phyloP scores from a whole-genome alignment of 2,113 vertebrate species.

The Ploceus nigricollis region DNA sequence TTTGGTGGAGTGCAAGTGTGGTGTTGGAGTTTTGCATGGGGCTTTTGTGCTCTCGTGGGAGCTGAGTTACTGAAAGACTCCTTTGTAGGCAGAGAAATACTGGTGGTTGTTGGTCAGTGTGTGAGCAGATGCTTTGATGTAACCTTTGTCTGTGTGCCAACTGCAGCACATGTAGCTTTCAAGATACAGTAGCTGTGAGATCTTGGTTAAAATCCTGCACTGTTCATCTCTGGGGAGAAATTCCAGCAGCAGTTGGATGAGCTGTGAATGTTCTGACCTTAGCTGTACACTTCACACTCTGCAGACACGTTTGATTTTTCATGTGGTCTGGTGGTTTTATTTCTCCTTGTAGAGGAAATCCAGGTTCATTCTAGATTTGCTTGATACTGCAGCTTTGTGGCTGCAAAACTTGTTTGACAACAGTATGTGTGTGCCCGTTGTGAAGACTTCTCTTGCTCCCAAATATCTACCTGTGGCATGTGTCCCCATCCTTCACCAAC shows the following conservation, averaged over 20 bases:
- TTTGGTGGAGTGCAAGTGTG: neutral
- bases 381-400: neutral
- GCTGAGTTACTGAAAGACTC: neutral
- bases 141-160: neutral
- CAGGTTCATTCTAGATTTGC: neutral
- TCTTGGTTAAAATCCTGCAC: neutral
- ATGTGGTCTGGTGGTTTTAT: neutral
- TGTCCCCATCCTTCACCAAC: neutral
- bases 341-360: neutral
- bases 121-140: conserved; percentile 3
- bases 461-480: neutral
- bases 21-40: neutral
- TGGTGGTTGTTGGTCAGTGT: neutral
- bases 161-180: neutral
- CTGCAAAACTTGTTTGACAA: neutral
- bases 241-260: neutral
- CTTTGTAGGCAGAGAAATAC: neutral
- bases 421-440: neutral
- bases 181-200: neutral
- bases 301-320: neutral
- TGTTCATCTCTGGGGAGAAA: neutral
- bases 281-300: neutral
- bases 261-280: neutral
- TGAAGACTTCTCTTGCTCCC: neutral
- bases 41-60: neutral